These are phyloP conservation scores for Trochalopteron elliotii DNA, from an alignment of 2,113 vertebrate species.

Conservation along the genomic window DNA sequence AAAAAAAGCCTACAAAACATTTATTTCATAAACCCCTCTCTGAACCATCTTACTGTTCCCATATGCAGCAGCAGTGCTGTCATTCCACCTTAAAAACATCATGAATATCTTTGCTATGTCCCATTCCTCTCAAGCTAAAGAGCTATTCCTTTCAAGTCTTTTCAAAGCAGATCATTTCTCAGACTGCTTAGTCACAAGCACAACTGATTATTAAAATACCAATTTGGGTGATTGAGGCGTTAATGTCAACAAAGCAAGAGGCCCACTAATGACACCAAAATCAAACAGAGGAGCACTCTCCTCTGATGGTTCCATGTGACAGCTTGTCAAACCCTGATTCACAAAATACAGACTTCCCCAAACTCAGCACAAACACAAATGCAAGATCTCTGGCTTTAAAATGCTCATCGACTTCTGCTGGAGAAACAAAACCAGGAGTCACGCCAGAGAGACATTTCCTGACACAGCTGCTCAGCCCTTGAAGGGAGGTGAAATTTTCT, in stretches of 20 bases:
- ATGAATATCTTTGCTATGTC: neutral
- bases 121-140: neutral
- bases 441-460: neutral
- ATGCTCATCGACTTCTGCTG: neutral
- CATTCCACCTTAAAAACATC: neutral
- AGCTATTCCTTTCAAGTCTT: neutral
- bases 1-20: neutral
- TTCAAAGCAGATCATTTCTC: neutral
- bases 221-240: neutral
- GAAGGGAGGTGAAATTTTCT: rapidly evolving
- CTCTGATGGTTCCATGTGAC: neutral
- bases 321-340: neutral
- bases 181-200: neutral
- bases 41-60: neutral
- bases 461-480: neutral
- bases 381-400: neutral
- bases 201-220: neutral
- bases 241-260: neutral
- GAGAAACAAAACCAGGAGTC: neutral
- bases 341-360: neutral
- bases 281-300: neutral
- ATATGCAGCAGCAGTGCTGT: neutral
- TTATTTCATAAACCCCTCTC: neutral
- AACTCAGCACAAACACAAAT: neutral
- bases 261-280: neutral